Evolutionary conservation across 2,888 invertebrate genomes (phyloP).

Genomic region (Metacarcinus magister): DNA sequence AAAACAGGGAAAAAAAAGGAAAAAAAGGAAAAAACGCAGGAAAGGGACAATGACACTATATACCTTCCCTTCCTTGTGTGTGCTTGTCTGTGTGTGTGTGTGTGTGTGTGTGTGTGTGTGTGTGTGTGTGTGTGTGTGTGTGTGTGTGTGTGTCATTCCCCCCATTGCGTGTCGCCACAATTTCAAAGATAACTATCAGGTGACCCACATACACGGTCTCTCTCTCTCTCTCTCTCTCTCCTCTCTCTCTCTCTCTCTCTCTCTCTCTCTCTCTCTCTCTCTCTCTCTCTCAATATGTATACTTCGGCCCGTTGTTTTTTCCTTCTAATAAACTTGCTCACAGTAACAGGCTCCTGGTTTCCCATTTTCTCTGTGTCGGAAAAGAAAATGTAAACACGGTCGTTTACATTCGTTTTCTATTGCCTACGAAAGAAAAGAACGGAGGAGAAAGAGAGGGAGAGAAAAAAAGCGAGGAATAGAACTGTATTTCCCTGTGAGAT

Average conservation of each 20-base stretch:
- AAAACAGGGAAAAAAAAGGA: neutral
- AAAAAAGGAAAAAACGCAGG: neutral
- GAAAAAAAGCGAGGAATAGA: too few relatives aligned
- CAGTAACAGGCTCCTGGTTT: neutral
- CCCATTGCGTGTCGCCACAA: neutral
- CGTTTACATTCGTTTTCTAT: neutral
- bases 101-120: neutral
- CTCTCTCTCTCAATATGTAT: too few relatives aligned
- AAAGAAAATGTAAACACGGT: constrained; percentile 1
- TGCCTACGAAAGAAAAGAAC: neutral
- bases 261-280: too few relatives aligned
- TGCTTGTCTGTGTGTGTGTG: neutral
- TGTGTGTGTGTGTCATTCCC: neutral
- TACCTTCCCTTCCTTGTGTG: neutral
- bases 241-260: neutral
- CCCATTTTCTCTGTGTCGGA: neutral
- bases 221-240: constrained; percentile 18
- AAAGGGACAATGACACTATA: neutral
- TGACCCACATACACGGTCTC: neutral
- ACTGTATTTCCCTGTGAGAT: neutral
- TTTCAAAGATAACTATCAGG: neutral
- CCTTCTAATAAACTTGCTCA: neutral
- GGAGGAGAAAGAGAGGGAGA: neutral
- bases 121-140: constrained; percentile 41
- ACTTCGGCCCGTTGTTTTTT: neutral